These are phyloP conservation scores for Colletes latitarsis DNA, from an alignment of 1,140 invertebrate species.

Conservation along the genomic window DNA sequence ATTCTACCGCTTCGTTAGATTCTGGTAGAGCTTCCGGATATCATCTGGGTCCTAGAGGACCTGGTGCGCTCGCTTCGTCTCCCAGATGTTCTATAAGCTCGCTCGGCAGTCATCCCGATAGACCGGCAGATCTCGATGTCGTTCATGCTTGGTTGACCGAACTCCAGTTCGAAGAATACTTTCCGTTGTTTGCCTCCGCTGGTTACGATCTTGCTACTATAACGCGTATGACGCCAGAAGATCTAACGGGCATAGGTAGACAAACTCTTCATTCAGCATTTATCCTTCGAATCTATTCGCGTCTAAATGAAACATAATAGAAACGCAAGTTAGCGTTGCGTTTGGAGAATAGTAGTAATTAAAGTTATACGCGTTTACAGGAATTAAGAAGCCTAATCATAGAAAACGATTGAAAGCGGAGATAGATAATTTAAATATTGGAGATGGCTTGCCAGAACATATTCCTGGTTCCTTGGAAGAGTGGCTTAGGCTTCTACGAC, in stretches of 20 bases:
- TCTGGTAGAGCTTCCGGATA: conserved; percentile 92
- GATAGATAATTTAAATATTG: conserved; percentile 96
- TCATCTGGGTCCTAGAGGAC: conserved; percentile 81
- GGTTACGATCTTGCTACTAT: conserved; percentile 99
- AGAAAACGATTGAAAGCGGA: conserved; percentile 97
- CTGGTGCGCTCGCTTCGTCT: conserved; percentile 80
- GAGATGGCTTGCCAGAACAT: conserved; percentile 95
- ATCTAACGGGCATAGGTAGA: conserved; percentile 88
- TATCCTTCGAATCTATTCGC: too few species aligned
- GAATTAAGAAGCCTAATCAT: conserved; percentile 98
- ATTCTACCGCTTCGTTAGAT: conserved; percentile 95
- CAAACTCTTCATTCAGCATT: neutral
- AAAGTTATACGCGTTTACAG: conserved; percentile 55
- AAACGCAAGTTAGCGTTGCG: too few species aligned
- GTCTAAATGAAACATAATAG: too few species aligned
- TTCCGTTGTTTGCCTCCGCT: conserved; percentile 94
- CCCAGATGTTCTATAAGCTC: conserved; percentile 88
- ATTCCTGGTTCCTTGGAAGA: conserved; percentile 95
- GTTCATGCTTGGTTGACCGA: conserved; percentile 97
- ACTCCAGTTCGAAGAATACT: conserved; percentile 98
- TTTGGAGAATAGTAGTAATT: neutral
- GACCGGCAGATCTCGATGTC: conserved; percentile 90
- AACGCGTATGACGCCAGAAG: conserved; percentile 98
- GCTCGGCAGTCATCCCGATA: conserved; percentile 84
- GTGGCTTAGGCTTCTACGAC: conserved; percentile 93